Evolutionary conservation across 2,113 vertebrate species (phyloP).

Genomic region (Brachyistius frenatus): DNA sequence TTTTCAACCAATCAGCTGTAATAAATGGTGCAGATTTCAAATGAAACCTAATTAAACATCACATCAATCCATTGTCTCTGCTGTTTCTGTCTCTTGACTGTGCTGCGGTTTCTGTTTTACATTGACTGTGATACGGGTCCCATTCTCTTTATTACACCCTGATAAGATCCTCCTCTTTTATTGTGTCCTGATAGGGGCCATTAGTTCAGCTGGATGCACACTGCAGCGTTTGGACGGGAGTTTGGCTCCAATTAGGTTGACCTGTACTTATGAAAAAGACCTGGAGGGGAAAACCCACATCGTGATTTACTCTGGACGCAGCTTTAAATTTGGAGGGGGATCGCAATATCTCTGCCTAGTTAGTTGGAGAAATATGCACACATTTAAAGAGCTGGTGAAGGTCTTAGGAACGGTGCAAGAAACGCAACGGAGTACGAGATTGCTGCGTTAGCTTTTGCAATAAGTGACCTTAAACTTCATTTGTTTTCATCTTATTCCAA

Average conservation of each 20-base stretch:
- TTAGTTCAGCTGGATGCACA: slow-evolving; percentile 41
- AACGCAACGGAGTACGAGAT: slow-evolving; percentile 13
- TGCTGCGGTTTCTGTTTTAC: slow-evolving; percentile 5
- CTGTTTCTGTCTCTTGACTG: slow-evolving; percentile 18
- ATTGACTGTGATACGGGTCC: slow-evolving; percentile 11
- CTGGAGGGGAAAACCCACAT: not conserved
- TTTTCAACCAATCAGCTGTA: slow-evolving; percentile 5
- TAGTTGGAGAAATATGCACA: slow-evolving; percentile 30
- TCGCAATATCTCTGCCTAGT: slow-evolving; percentile 28
- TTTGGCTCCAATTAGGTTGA: slow-evolving; percentile 54
- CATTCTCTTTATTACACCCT: slow-evolving; percentile 40
- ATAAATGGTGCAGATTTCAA: not conserved
- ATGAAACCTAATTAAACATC: not conserved
- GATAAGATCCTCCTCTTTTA: slow-evolving; percentile 47
- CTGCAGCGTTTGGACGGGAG: slow-evolving; percentile 36
- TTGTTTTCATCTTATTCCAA: slow-evolving; percentile 17
- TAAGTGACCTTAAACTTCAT: slow-evolving; percentile 24
- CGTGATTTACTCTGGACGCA: not conserved
- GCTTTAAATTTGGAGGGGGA: slow-evolving; percentile 20
- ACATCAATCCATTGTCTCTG: slow-evolving; percentile 6
- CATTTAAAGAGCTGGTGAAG: slow-evolving; percentile 38
- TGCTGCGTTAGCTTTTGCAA: slow-evolving; percentile 19
- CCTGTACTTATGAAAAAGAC: slow-evolving; percentile 17
- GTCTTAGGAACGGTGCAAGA: slow-evolving; percentile 4
- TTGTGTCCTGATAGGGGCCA: slow-evolving; percentile 41